Conservation (phyloP, 2,113 vertebrate species). For the Chamaea fasciata region DNA sequence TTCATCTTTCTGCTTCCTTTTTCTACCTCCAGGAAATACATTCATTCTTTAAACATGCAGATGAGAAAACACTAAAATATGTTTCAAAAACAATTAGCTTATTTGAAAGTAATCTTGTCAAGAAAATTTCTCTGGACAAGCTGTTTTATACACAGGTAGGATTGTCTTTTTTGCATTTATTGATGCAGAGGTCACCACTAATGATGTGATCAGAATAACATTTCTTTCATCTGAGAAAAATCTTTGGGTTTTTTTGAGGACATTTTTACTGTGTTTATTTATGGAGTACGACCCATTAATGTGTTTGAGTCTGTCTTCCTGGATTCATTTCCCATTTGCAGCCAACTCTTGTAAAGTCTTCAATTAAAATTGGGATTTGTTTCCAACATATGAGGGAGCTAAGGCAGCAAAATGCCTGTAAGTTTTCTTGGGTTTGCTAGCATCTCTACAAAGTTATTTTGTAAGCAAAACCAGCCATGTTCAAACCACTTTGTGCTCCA, state of each 20-base stretch:
- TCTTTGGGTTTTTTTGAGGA: not conserved
- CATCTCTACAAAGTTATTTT: not conserved
- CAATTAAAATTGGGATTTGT: not conserved
- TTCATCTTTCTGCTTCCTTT: not conserved
- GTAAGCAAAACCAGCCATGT: not conserved
- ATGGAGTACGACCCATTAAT: not conserved
- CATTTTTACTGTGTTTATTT: not conserved
- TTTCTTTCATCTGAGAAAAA: not conserved
- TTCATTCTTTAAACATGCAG: not conserved
- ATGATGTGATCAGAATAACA: not conserved
- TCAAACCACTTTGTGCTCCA: not conserved
- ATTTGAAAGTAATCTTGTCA: not conserved
- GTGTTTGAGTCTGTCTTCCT: not conserved
- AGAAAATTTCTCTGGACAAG: not conserved
- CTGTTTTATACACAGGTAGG: rapidly evolving
- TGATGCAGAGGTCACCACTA: not conserved
- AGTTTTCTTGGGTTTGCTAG: not conserved
- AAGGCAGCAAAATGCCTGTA: not conserved
- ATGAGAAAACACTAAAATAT: not conserved
- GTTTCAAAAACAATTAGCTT: not conserved
- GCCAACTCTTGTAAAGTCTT: not conserved
- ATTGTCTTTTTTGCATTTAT: not conserved
- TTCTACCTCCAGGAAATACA: not conserved
- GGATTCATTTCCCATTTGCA: not conserved
- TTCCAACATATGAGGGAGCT: not conserved